A percentile compares a stretch with the other conserved stretches of the same genome.
Evolutionary conservation across 2,888 invertebrate species (phyloP).

Genomic region (Caenorhabditis sulstoni): DNA sequence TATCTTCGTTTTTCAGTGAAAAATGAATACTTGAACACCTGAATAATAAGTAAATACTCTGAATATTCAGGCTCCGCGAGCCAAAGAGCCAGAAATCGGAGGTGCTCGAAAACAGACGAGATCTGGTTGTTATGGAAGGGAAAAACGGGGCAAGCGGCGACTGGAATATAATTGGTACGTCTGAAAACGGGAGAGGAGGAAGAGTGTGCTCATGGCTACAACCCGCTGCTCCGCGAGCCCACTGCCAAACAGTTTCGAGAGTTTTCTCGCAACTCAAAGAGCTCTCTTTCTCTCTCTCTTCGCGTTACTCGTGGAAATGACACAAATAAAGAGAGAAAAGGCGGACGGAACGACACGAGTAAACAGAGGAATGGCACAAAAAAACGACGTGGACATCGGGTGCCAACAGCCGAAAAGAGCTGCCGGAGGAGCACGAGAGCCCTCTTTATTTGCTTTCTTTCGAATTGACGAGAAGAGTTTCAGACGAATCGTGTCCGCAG

Average conservation of each 20-base stretch:
- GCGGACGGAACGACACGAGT: constrained; percentile 19
- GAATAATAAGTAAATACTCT: too few species aligned
- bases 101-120: constrained; percentile 5
- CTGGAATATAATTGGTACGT: constrained; percentile 7
- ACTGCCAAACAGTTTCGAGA: constrained; percentile 31
- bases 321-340: constrained; percentile 19
- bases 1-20: too few species aligned
- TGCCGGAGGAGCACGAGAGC: constrained; percentile 10
- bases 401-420: constrained; percentile 43
- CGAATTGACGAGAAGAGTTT: constrained; percentile 25
- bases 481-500: too few species aligned
- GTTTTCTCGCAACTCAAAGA: too few species aligned
- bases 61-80: not conserved
- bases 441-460: constrained; percentile 45
- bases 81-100: not conserved
- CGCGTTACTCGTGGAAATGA: too few species aligned
- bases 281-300: too few species aligned
- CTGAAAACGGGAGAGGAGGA: constrained; percentile 2
- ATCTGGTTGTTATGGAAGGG: constrained; percentile 27
- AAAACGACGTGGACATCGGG: constrained; percentile 42
- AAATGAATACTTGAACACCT: constrained; percentile 6
- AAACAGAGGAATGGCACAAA: constrained; percentile 19
- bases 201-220: constrained; percentile 23
- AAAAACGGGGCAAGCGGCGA: not conserved
- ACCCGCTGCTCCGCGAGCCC: constrained; percentile 20